phyloP scores from a whole-genome alignment of 2,888 invertebrate species.

The Rhogogaster chlorosoma region DNA sequence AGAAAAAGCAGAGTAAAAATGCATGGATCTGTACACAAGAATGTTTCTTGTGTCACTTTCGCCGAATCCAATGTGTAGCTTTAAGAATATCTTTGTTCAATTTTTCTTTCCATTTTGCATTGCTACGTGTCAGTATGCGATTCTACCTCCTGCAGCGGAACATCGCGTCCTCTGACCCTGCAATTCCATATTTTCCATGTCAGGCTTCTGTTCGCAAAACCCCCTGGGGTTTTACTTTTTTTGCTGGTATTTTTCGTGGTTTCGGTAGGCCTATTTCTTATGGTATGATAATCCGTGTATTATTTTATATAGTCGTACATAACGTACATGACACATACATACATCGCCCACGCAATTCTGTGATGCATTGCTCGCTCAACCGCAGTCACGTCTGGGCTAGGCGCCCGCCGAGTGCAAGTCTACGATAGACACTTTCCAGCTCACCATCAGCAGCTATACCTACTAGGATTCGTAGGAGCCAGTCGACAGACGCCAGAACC shows the following conservation, averaged over 20 bases:
- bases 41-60: neutral
- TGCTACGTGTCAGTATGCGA: neutral
- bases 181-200: conserved; percentile 12
- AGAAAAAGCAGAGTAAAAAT: neutral
- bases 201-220: neutral
- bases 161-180: neutral
- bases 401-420: conserved; percentile 55
- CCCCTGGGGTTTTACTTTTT: neutral
- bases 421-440: conserved; percentile 47
- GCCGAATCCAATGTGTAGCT: neutral
- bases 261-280: neutral
- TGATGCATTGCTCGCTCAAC: conserved; percentile 72
- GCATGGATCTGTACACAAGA: neutral
- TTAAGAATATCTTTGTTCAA: neutral
- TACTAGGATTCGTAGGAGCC: conserved; percentile 10
- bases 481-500: conserved; percentile 50
- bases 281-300: neutral
- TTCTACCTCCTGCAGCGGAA: neutral
- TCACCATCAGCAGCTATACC: conserved; percentile 32
- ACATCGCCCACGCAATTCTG: conserved; percentile 70
- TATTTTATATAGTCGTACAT: neutral
- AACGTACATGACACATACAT: conserved; percentile 57
- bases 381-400: conserved; percentile 62
- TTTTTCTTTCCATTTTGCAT: neutral
- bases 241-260: conserved; percentile 8